Percentiles rank a stretch among this genome's conserved stretches.
phyloP scores from a whole-genome alignment of 2,113 vertebrate genomes.

The Meriones unguiculatus region DNA sequence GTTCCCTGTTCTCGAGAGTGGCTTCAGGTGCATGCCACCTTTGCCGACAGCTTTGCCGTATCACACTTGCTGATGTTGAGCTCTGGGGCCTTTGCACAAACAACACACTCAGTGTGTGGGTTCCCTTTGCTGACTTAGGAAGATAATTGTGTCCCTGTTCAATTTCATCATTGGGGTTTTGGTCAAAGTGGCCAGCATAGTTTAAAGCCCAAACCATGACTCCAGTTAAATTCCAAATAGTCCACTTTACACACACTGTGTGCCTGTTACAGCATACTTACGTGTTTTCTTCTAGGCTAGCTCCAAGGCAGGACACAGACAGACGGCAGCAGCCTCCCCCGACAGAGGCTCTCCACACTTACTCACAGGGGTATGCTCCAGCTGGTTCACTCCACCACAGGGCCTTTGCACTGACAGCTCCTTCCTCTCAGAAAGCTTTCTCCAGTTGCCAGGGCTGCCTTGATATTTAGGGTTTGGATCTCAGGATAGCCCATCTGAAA shows the following conservation, averaged over 20 bases:
- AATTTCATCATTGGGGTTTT: not conserved
- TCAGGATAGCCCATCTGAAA: not conserved
- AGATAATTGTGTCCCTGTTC: not conserved
- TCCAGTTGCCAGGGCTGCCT: not conserved
- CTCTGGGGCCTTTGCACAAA: not conserved
- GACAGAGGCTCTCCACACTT: not conserved
- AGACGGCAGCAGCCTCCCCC: not conserved
- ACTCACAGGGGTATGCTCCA: not conserved
- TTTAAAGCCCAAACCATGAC: conserved; percentile 14
- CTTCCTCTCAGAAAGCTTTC: not conserved
- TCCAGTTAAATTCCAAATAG: not conserved
- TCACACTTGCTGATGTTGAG: not conserved
- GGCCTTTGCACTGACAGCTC: not conserved
- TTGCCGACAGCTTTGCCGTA: not conserved
- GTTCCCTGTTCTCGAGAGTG: not conserved
- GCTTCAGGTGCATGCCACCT: too few relatives aligned
- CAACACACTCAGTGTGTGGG: not conserved
- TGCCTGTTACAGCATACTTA: not conserved
- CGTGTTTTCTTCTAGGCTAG: not conserved
- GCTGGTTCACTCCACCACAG: not conserved
- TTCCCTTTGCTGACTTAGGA: not conserved
- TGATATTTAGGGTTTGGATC: not conserved
- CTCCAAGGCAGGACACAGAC: not conserved
- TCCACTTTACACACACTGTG: not conserved
- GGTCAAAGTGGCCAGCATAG: not conserved